A percentile compares a stretch with the other conserved stretches of the same genome.
These are phyloP conservation scores for Vipera latastei DNA, from an alignment of 2,797 vertebrate genomes.

Conservation along the genomic window DNA sequence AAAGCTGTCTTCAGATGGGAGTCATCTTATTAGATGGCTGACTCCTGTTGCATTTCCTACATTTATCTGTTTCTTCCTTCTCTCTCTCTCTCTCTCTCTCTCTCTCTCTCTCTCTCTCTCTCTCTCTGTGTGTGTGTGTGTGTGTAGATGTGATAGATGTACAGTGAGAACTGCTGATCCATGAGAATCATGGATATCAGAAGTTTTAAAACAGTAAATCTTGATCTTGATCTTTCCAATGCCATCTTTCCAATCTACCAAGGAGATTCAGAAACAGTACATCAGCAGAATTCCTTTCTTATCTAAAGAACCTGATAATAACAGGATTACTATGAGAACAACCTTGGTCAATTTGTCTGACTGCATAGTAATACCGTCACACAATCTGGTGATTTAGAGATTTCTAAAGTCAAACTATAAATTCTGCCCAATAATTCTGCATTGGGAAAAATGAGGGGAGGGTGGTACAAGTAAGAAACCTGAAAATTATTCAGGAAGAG, in stretches of 20 bases:
- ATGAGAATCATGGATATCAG: not conserved
- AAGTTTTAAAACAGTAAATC: not conserved
- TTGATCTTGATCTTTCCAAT: not conserved
- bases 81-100: no score
- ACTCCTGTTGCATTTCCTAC: not conserved
- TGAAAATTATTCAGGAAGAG: slow-evolving; percentile 63
- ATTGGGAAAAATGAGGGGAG: not conserved
- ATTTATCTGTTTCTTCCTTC: not conserved
- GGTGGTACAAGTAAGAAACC: slow-evolving; percentile 45
- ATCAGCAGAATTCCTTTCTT: not conserved
- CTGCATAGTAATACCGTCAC: not conserved
- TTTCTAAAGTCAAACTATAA: not conserved
- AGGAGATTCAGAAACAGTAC: not conserved
- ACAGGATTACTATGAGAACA: not conserved
- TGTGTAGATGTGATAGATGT: not conserved
- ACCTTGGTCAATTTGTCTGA: not conserved
- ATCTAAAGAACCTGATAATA: not conserved
- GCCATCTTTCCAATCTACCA: not conserved
- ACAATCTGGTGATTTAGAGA: not conserved
- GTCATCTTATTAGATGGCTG: not conserved
- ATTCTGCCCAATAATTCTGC: not conserved
- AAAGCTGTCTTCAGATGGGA: not conserved
- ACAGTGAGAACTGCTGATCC: not conserved
- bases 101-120: no score
- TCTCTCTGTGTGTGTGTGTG: no score